A percentile compares a stretch with the other conserved stretches of the same genome.
These are phyloP conservation scores for Latheticus oryzae DNA, from an alignment of 2,888 invertebrate genomes.

Conservation along the genomic window DNA sequence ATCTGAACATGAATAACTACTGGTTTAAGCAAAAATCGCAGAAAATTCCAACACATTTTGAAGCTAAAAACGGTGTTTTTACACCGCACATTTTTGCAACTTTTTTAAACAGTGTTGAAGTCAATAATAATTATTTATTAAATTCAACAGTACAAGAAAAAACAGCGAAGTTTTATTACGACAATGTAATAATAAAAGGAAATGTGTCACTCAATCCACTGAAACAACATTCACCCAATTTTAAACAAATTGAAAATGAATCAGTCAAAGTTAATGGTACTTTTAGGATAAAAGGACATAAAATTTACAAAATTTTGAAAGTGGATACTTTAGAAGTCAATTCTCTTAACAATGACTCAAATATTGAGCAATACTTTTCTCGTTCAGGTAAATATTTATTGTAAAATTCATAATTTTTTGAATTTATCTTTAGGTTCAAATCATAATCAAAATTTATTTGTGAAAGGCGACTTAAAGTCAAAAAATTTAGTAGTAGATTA, in stretches of 20 bases:
- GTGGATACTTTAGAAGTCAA: slow-evolving; percentile 48
- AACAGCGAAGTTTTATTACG: slow-evolving; percentile 55
- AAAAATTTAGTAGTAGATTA: slow-evolving; percentile 34
- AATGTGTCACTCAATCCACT: slow-evolving; percentile 53
- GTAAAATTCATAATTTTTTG: no score
- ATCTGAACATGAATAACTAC: slow-evolving; percentile 51
- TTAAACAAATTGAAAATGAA: slow-evolving; percentile 52
- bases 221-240: slow-evolving; percentile 54
- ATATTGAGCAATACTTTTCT: no score
- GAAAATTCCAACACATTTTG: slow-evolving; percentile 57
- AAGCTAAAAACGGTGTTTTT: slow-evolving; percentile 53
- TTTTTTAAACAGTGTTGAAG: slow-evolving; percentile 54
- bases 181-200: slow-evolving; percentile 57
- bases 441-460: slow-evolving; percentile 48
- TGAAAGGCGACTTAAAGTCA: slow-evolving; percentile 48
- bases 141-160: slow-evolving; percentile 51
- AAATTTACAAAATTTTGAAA: slow-evolving; percentile 50
- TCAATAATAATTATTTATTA: slow-evolving; percentile 56
- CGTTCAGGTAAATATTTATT: no score
- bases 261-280: slow-evolving; percentile 57
- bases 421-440: slow-evolving; percentile 50
- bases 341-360: slow-evolving; percentile 43
- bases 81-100: slow-evolving; percentile 55
- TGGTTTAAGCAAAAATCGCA: slow-evolving; percentile 61
- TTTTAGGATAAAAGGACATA: slow-evolving; percentile 53